Evolutionary conservation across 2,113 vertebrate species (phyloP).

Genomic region (Telmatochromis sp.): DNA sequence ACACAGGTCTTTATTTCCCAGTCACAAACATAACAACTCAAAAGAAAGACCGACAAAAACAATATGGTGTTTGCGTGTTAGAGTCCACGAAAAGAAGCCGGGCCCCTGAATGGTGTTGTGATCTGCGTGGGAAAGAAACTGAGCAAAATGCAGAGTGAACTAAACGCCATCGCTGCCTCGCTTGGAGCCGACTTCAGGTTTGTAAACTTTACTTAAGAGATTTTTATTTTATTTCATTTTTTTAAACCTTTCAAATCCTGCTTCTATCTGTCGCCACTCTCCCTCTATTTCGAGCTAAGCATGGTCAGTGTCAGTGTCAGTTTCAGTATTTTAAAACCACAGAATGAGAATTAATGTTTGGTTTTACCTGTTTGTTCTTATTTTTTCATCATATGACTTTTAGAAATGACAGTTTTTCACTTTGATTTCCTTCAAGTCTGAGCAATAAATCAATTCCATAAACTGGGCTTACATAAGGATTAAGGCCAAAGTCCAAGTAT

Average conservation of each 20-base stretch:
- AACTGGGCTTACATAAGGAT: not conserved
- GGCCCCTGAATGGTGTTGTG: conserved; percentile 76
- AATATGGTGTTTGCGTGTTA: not conserved
- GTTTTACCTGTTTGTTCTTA: not conserved
- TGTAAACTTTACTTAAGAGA: not conserved
- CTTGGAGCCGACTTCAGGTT: conserved; percentile 93
- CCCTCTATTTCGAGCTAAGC: not conserved
- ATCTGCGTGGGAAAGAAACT: conserved; percentile 94
- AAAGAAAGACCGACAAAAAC: rapidly evolving
- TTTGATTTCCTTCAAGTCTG: not conserved
- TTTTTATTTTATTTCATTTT: not conserved
- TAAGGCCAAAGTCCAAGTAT: not conserved
- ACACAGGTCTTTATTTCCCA: not conserved
- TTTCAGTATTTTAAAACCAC: not conserved
- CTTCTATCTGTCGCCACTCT: rapidly evolving
- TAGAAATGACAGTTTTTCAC: not conserved
- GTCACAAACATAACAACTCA: not conserved
- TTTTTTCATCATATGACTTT: not conserved
- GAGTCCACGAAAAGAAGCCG: conserved; percentile 48
- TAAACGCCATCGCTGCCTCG: conserved; percentile 85
- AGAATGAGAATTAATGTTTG: not conserved
- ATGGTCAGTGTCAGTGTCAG: rapidly evolving
- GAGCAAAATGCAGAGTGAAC: conserved; percentile 84
- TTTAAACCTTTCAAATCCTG: not conserved
- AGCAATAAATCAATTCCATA: not conserved